Evolutionary conservation across 2,888 invertebrate species (phyloP).

Genomic region (Ichneumoninae sp.): DNA sequence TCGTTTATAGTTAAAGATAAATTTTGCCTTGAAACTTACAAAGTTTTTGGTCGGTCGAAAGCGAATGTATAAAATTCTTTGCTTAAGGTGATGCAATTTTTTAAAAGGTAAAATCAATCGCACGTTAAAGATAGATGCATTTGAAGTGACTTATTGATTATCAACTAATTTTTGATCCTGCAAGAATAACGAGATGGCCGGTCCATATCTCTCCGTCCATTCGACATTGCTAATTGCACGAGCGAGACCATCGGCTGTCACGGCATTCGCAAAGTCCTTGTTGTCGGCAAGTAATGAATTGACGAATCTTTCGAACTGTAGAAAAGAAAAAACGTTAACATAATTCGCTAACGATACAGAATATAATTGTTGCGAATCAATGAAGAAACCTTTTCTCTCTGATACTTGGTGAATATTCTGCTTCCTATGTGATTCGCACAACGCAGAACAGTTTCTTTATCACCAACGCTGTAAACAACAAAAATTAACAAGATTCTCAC

Average conservation of each 20-base stretch:
- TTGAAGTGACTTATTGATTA: not conserved
- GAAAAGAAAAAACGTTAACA: not conserved
- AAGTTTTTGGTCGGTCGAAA: not conserved
- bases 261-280: not conserved
- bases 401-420: not conserved
- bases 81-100: not conserved
- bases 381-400: slow-evolving; percentile 10
- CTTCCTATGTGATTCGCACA: slow-evolving; percentile 7
- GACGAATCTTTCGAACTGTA: slow-evolving; percentile 16
- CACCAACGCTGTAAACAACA: slow-evolving; percentile 11
- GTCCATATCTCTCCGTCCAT: slow-evolving; percentile 5
- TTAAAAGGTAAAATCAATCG: not conserved
- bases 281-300: slow-evolving; percentile 19
- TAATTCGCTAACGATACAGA: not conserved
- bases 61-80: not conserved
- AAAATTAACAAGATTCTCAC: not conserved
- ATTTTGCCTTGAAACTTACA: not conserved
- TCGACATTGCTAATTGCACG: not conserved
- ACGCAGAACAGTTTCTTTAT: not conserved
- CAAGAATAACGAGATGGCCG: slow-evolving; percentile 1
- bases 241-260: slow-evolving; percentile 6
- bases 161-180: not conserved
- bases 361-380: not conserved
- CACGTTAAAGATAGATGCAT: not conserved
- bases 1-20: slow-evolving; percentile 1